phyloP scores from a whole-genome alignment of 2,113 vertebrate genomes.

The Phylloscopus trochiloides region DNA sequence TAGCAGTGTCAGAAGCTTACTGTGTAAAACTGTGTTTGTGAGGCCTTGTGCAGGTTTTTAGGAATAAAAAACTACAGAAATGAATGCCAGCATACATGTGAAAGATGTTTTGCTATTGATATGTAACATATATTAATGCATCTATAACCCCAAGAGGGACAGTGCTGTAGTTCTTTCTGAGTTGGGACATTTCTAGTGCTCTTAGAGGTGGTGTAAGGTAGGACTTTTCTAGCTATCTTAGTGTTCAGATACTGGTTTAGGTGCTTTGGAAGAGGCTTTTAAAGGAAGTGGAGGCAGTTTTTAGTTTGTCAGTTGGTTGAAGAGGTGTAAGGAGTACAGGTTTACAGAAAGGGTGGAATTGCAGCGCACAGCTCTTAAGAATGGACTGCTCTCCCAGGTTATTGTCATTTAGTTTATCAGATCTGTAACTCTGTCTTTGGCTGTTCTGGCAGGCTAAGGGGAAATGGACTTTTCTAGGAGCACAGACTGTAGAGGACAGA shows the following conservation, averaged over 20 bases:
- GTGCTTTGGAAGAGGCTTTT: not conserved
- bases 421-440: rapidly evolving
- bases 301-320: not conserved
- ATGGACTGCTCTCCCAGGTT: not conserved
- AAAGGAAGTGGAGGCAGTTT: not conserved
- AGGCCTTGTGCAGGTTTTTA: not conserved
- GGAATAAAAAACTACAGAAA: not conserved
- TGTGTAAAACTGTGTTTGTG: not conserved
- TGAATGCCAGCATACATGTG: not conserved
- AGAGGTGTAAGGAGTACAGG: not conserved
- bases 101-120: not conserved
- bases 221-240: not conserved
- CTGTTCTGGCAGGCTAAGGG: not conserved
- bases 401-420: not conserved
- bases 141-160: not conserved
- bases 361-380: not conserved
- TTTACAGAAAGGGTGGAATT: not conserved
- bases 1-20: not conserved
- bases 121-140: not conserved
- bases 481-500: not conserved
- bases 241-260: not conserved
- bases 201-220: not conserved
- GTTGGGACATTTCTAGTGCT: not conserved
- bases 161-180: not conserved
- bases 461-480: not conserved